Evolutionary conservation across 2,797 vertebrate genomes (phyloP), one percentile per base, ranked within the genome.

Genomic region (Caiman crocodilus): DNA sequence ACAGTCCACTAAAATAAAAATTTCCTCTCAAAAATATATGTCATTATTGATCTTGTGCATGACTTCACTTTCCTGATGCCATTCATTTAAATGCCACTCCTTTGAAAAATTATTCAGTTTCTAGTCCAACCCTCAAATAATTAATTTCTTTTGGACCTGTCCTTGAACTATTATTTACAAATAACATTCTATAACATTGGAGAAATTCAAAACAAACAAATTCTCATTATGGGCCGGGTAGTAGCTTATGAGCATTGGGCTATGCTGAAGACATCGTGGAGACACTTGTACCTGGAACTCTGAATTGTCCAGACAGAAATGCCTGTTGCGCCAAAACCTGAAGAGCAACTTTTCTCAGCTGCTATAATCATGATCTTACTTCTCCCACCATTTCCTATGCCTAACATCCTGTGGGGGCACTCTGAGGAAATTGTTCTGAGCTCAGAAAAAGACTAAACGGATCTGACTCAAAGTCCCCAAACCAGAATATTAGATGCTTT

Each of bases 161-260:
- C 95, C 93, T 71, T 88, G 87, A 96, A 94, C 91, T 96, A 96
- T 60, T 96, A 90, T 96, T 95, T 96, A 93, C 94, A 94, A 88
- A 82, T 92, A 87, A 8, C 94, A 92, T 93, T 94, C 94, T 95
- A 9, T 42, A 92, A 96, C 93, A 93, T 93, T 90, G 83, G 89
- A 93, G 60, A 85, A 90, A 82, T 94, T 93, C 73, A 59, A 86
- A 85, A 73, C 50, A 35, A 78, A 80, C 81, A 14, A 65, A 9
- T 65, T 82, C 87, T 6, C n/a, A 79, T 30, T 23, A 79, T 82
- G 92, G 90, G 75, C 73, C 11, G 0, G 4, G 17, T 1, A 2
- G 25, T 79, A 78, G 56, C 42, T 14, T 28, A 85, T 5, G 76
- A 67, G 78, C 67, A 85, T 42, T 0, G 0, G 0, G 1, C 3